Evolutionary conservation across 2,797 vertebrate genomes (phyloP).

Genomic region (Aldrovandia affinis): DNA sequence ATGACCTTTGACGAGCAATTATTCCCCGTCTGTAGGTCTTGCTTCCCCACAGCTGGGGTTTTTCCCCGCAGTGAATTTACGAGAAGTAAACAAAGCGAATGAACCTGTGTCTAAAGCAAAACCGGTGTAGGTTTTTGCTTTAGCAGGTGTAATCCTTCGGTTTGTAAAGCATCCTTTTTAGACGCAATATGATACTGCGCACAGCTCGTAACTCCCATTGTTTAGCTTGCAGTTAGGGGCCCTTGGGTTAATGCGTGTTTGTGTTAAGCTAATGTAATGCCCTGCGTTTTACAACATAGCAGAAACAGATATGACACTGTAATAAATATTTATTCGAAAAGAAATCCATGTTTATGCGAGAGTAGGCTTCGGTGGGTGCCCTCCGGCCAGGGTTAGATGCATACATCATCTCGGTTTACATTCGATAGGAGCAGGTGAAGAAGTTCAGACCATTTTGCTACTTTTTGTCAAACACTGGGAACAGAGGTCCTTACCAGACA

Average conservation of each 20-base stretch:
- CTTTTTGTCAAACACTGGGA: background rate
- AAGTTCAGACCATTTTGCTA: background rate
- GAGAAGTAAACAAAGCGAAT: background rate
- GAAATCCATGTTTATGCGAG: background rate
- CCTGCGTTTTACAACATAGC: background rate
- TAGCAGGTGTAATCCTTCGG: background rate
- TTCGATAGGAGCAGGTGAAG: background rate
- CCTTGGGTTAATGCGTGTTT: background rate
- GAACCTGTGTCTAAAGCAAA: background rate
- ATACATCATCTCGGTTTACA: background rate
- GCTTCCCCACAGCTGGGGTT: background rate
- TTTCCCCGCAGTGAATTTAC: background rate
- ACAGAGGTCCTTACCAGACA: background rate
- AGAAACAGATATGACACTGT: background rate
- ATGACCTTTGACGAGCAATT: constrained; percentile 5
- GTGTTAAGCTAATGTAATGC: background rate
- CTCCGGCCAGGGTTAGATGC: background rate
- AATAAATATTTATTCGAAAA: background rate
- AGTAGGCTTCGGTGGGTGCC: background rate
- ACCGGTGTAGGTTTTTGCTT: background rate
- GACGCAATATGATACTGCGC: background rate
- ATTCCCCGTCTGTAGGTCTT: constrained; percentile 5
- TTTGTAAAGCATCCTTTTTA: background rate
- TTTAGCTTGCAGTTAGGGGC: background rate
- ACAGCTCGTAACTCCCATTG: background rate